phyloP scores from a whole-genome alignment of 2,888 invertebrate genomes.

The Orthosia cruda region DNA sequence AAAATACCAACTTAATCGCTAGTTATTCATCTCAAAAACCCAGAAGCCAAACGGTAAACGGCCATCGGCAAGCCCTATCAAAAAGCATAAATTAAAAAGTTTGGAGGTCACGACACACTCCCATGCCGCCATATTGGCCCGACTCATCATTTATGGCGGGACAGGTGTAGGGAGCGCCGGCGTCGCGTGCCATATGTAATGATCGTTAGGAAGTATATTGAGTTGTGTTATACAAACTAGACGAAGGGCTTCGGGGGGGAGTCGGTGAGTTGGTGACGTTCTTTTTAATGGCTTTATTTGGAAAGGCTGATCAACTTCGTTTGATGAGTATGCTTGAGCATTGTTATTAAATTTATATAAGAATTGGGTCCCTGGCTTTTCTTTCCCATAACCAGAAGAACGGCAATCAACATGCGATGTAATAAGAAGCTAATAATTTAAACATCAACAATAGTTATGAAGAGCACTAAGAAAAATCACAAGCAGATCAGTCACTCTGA shows the following conservation, averaged over 20 bases:
- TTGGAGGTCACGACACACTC: conserved; percentile 71
- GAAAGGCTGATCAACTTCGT: not conserved
- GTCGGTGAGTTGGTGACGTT: not conserved
- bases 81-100: conserved; percentile 64
- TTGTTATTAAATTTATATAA: not conserved
- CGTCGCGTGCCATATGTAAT: conserved; percentile 59
- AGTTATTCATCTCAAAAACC: conserved; percentile 8
- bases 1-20: not conserved
- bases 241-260: conserved; percentile 46
- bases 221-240: conserved; percentile 42
- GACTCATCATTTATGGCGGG: conserved; percentile 75
- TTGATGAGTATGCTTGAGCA: not conserved
- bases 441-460: too few species aligned
- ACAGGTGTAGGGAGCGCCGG: conserved; percentile 74
- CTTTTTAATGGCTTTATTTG: conserved; percentile 30
- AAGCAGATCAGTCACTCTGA: not conserved
- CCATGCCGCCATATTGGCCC: conserved; percentile 63
- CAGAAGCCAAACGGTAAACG: conserved; percentile 34
- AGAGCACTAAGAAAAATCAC: too few species aligned
- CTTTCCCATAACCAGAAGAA: too few species aligned
- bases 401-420: too few species aligned
- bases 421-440: too few species aligned
- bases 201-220: conserved; percentile 53
- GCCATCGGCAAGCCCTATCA: conserved; percentile 38
- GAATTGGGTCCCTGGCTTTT: not conserved